Base-by-base conservation (phyloP, 1,140 invertebrate species). In the Bilobella aurantiaca region DNA sequence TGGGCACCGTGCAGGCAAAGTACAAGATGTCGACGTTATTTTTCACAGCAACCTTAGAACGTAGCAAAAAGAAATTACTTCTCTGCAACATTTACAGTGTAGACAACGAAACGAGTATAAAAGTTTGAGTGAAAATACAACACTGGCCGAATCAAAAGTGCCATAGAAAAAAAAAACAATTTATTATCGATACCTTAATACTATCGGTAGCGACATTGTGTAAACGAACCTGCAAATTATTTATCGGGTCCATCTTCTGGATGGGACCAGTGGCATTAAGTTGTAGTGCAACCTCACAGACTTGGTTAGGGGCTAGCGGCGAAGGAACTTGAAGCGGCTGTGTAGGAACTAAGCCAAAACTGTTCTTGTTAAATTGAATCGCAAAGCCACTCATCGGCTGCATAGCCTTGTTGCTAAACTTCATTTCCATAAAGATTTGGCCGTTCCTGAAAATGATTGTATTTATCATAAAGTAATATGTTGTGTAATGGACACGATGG, bases 1-100 rank as follows among this genome's bases (percentile, higher is more conserved):
- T 89, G 21, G 95, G 95, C 27, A 99, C 87, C 27, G 92, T 77
- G 74, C 90, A 91, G 49, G 94, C 93, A 80, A 97, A 99, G 78
- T 99, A 99, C 78, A 98, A 95, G 1, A 99, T 91, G 78, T 97
- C 95, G 27, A 99, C 92, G 79, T 96, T 98, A 81, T 99, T 99
- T 80, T 99, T 99, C 16, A 99, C 85, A 14, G 96, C 97, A 64
- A 99, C 91, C 86, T 93, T 78, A 8, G 82, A 78, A 71, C n/a
- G n/a, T n/a, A n/a, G n/a, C n/a, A n/a, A n/a, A n/a, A n/a, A n/a
- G n/a, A n/a, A n/a, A n/a, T n/a, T n/a, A n/a, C n/a, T n/a, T n/a
- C n/a, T n/a, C n/a, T n/a, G n/a, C n/a, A n/a, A n/a, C n/a, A n/a
- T n/a, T n/a, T n/a, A n/a, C n/a, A n/a, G n/a, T n/a, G n/a, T n/a